Conservation (phyloP, 1,140 invertebrate species). For the Akabosia matsudoensis region DNA sequence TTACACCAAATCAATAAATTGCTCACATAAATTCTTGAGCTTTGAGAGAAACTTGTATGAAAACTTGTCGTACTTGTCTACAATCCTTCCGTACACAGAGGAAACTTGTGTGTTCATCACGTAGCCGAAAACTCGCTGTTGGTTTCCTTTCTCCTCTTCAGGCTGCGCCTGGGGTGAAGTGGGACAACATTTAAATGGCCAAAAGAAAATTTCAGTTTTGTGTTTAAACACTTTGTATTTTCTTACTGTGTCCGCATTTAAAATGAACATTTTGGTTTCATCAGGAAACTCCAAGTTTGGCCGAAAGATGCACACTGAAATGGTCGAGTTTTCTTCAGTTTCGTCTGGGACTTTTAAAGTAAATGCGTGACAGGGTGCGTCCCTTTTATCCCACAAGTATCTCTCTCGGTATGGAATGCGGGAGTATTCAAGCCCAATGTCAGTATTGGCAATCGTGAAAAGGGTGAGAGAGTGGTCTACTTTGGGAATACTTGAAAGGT, state of each 20-base stretch:
- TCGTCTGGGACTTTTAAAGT: conserved; percentile 37
- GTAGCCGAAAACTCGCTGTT: background rate
- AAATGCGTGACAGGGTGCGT: conserved; percentile 34
- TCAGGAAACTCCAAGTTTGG: conserved; percentile 26
- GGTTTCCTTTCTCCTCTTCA: background rate
- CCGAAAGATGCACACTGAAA: conserved; percentile 40
- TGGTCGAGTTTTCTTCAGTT: too few relatives aligned
- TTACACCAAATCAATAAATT: background rate
- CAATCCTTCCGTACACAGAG: background rate
- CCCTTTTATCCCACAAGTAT: conserved; percentile 27
- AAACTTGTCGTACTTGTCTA: background rate
- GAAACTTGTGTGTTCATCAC: background rate
- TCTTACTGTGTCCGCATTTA: background rate
- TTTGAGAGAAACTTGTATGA: conserved; percentile 13
- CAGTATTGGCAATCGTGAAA: conserved; percentile 38
- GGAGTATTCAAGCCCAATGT: conserved; percentile 24
- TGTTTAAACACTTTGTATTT: background rate
- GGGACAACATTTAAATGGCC: background rate
- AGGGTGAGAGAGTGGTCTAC: background rate
- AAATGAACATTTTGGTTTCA: conserved; percentile 1
- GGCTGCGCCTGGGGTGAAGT: background rate
- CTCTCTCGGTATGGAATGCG: conserved; percentile 39
- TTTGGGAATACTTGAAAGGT: background rate
- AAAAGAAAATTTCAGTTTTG: background rate
- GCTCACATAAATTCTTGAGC: too few relatives aligned